These are phyloP conservation scores for Hirtodrosophila duncani DNA, from an alignment of 2,888 invertebrate genomes.

Conservation along the genomic window DNA sequence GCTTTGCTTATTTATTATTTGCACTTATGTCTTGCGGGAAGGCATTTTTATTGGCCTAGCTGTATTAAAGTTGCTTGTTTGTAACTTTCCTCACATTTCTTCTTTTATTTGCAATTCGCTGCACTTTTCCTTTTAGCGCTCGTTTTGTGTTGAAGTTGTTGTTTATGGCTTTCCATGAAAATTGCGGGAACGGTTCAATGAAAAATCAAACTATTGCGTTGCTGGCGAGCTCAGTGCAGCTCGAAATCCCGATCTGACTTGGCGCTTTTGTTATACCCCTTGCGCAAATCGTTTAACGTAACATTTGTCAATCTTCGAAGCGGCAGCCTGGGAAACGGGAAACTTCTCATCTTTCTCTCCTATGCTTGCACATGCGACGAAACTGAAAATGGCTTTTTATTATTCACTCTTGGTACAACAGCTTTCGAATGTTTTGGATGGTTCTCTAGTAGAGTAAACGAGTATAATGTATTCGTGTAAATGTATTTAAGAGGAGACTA, in stretches of 20 bases:
- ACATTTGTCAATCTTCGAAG: slow-evolving; percentile 22
- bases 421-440: slow-evolving; percentile 2
- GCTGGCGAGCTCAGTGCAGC: no score
- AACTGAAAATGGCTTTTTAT: no score
- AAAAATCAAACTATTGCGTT: slow-evolving; percentile 57
- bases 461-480: no score
- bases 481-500: no score
- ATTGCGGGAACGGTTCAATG: slow-evolving; percentile 55
- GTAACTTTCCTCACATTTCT: slow-evolving; percentile 68
- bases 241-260: slow-evolving; percentile 38
- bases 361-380: slow-evolving; percentile 17
- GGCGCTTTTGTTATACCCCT: slow-evolving; percentile 19
- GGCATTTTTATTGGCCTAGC: slow-evolving; percentile 18
- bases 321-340: no score
- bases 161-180: slow-evolving; percentile 68
- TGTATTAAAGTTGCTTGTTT: slow-evolving; percentile 50
- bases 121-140: slow-evolving; percentile 66
- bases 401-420: not conserved
- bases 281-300: slow-evolving; percentile 27
- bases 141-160: slow-evolving; percentile 33
- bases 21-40: slow-evolving; percentile 8
- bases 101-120: slow-evolving; percentile 32
- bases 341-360: slow-evolving; percentile 7
- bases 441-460: no score
- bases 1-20: slow-evolving; percentile 38